Percentiles rank a stretch among this genome's conserved stretches.
These are phyloP conservation scores for Eupristina koningsbergeri DNA, from an alignment of 1,140 invertebrate genomes.

Conservation along the genomic window DNA sequence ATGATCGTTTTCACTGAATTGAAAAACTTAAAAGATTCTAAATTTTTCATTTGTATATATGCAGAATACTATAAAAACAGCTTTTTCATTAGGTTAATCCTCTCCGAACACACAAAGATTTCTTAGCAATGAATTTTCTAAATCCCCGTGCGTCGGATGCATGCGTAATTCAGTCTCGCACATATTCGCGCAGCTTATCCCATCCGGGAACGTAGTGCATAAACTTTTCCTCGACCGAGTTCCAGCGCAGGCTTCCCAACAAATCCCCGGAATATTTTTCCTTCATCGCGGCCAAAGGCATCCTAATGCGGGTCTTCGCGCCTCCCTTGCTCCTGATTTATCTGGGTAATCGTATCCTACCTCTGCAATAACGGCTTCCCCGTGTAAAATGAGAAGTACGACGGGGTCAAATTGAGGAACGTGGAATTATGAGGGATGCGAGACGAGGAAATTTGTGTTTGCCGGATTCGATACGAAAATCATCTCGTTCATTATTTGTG, in stretches of 20 bases:
- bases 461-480: background rate
- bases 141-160: background rate
- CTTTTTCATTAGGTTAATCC: background rate
- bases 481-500: background rate
- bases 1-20: background rate
- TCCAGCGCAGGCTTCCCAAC: background rate
- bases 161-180: background rate
- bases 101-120: no score
- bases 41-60: background rate
- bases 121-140: background rate
- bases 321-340: background rate
- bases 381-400: background rate
- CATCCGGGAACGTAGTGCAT: no score
- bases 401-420: background rate
- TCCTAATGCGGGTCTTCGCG: background rate
- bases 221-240: background rate
- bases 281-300: background rate
- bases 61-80: background rate
- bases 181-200: no score
- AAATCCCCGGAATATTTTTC: background rate
- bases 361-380: no score
- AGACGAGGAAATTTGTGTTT: no score
- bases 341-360: background rate
- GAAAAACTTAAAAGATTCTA: background rate
- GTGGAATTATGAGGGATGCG: no score